These are phyloP conservation scores for Phylloscopus whistleri DNA, from an alignment of 2,113 vertebrate species.

Conservation along the genomic window DNA sequence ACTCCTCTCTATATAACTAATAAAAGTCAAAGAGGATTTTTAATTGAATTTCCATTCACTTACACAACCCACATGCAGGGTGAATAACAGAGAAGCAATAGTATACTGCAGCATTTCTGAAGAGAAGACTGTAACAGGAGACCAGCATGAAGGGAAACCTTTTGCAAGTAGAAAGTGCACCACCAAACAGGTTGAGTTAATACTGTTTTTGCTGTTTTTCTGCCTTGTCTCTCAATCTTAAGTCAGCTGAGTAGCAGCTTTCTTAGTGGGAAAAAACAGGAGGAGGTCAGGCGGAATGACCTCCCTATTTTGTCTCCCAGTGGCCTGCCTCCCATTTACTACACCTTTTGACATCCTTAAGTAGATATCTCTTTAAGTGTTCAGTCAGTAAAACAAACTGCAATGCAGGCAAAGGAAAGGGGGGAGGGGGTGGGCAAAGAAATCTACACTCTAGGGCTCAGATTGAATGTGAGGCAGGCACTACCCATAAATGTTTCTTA, in stretches of 20 bases:
- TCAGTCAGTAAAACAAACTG: constrained; percentile 75
- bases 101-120: neutral
- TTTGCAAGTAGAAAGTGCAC: neutral
- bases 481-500: accelerated
- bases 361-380: constrained; percentile 79
- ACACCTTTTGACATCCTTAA: constrained; percentile 83
- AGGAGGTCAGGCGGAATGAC: constrained; percentile 80
- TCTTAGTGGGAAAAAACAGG: constrained; percentile 78
- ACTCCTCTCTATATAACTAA: neutral
- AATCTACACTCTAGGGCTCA: neutral
- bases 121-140: neutral
- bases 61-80: neutral
- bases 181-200: neutral
- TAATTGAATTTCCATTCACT: neutral
- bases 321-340: constrained; percentile 70
- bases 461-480: accelerated
- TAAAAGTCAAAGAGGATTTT: neutral
- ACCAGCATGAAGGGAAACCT: neutral
- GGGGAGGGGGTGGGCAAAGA: neutral
- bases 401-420: constrained; percentile 31
- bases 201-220: neutral
- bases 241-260: constrained; percentile 75
- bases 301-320: constrained; percentile 46
- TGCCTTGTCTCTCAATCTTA: constrained; percentile 71
- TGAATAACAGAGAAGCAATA: neutral